Evolutionary conservation across 2,797 vertebrate genomes (phyloP), one percentile per base, ranked within the genome.

Genomic region (Sebastes alutus): DNA sequence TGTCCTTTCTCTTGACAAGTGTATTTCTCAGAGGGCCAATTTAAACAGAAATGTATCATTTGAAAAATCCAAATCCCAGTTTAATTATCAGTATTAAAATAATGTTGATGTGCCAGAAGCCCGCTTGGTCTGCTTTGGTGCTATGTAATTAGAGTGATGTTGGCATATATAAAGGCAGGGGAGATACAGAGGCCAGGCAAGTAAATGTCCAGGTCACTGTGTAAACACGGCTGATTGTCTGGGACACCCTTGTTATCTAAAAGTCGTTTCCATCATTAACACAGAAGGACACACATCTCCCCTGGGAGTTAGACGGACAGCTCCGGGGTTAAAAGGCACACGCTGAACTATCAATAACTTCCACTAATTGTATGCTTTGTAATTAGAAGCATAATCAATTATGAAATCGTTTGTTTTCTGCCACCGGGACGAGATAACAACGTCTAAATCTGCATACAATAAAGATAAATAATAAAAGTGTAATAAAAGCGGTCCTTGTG

Each of bases 311-410:
- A 94, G 93, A 94, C 90, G 80, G 87, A 94, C 91, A 93, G 95
- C 94, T 95, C 83, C 81, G 77, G 94, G 95, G 94, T 95, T 95
- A 92, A 95, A 94, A 94, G 92, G 90, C 92, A 94, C 93, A 93
- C 85, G 91, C 91, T 90, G 84, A 92, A 93, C 94, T 95, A 96
- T 96, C 96, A 96, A 96, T 96, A 96, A 93, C 95, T 94, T 94
- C 90, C 91, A 92, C 94, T 96, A 95, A 95, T 95, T 95, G 94
- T 94, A 83, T 94, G 90, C 90, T 95, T 94, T 91, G 93, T 96
- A 96, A 96, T 96, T 95, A 96, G 92, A 94, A 86, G 88, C 85
- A 92, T 91, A 95, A 96, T 96, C 96, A 96, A 96, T 96, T 95
- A 94, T 90, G 85, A 84, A 92, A 94, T 91, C 61, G 62, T 93